These are phyloP conservation scores for Therioaphis trifolii DNA, from an alignment of 2,888 invertebrate genomes.

Conservation along the genomic window DNA sequence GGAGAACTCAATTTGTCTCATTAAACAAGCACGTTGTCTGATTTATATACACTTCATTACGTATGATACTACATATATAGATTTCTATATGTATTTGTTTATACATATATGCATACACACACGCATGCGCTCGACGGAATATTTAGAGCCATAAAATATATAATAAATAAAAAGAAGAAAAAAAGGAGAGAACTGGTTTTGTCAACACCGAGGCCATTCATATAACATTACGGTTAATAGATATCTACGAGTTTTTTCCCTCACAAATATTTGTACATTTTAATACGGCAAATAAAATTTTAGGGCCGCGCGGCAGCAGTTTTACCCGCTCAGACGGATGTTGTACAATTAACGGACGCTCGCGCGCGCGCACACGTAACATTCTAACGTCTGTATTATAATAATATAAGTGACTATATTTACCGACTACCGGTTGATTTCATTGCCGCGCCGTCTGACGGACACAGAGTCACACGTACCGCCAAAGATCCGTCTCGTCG, in stretches of 20 bases:
- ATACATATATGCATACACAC: not conserved
- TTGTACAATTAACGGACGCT: constrained; percentile 9
- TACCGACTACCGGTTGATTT: constrained; percentile 31
- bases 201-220: not conserved
- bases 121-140: not conserved
- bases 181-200: not conserved
- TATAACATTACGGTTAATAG: not conserved
- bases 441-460: not conserved
- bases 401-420: too few relatives aligned
- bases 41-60: not conserved
- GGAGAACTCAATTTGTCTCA: constrained; percentile 27
- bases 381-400: constrained; percentile 4
- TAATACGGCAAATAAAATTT: constrained; percentile 4
- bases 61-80: not conserved
- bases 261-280: not conserved
- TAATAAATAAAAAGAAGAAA: not conserved
- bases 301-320: not conserved
- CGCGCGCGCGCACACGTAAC: too few relatives aligned
- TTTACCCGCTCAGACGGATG: not conserved
- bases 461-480: not conserved
- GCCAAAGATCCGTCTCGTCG: not conserved
- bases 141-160: not conserved
- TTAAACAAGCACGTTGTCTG: constrained; percentile 7
- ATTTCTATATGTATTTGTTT: not conserved
- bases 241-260: not conserved